Percentiles rank a stretch among this genome's conserved stretches.
Evolutionary conservation across 1,140 invertebrate species (phyloP).

Genomic region (Macrostomum lignano): DNA sequence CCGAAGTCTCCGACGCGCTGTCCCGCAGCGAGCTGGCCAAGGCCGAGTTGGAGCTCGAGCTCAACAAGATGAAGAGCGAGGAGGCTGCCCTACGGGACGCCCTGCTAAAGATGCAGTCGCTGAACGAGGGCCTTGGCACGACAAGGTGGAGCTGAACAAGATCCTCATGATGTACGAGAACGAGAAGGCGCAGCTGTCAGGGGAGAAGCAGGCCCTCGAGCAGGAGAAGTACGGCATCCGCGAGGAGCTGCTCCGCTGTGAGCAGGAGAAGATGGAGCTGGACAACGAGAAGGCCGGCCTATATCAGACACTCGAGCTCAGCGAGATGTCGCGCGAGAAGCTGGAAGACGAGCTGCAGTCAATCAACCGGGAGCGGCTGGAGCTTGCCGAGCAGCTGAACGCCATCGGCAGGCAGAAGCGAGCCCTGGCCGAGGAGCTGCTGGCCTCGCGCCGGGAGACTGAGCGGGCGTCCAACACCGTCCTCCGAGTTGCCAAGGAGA

Average conservation of each 20-base stretch:
- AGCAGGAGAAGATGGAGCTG: slow-evolving; percentile 28
- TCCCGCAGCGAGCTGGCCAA: slow-evolving; percentile 4
- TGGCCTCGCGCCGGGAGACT: slow-evolving; percentile 14
- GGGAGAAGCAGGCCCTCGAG: slow-evolving; percentile 23
- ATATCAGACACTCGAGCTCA: slow-evolving; percentile 21
- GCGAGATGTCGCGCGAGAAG: slow-evolving; percentile 18
- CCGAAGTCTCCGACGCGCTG: slow-evolving; percentile 14
- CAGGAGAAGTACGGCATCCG: slow-evolving; percentile 22
- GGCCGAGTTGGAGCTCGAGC: slow-evolving; percentile 16
- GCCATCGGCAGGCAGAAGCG: slow-evolving; percentile 14
- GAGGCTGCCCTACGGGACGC: slow-evolving; percentile 20
- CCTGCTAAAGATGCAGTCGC: slow-evolving; percentile 23
- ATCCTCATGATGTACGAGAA: slow-evolving; percentile 25
- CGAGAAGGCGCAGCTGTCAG: slow-evolving; percentile 16
- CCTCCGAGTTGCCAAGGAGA: slow-evolving; percentile 20
- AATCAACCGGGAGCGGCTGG: slow-evolving; percentile 20
- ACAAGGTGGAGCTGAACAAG: slow-evolving; percentile 27
- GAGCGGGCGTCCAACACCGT: slow-evolving; percentile 14
- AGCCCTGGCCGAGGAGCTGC: slow-evolving; percentile 22
- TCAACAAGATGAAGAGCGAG: slow-evolving; percentile 22
- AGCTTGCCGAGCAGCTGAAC: slow-evolving; percentile 19
- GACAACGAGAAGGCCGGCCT: slow-evolving; percentile 23
- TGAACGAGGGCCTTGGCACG: slow-evolving; percentile 25
- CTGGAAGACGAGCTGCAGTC: slow-evolving; percentile 20
- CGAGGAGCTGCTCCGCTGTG: slow-evolving; percentile 26